Evolutionary conservation across 64 coral and sea anemone genomes (phyloP).

Genomic region (Stylophora pistillata): DNA sequence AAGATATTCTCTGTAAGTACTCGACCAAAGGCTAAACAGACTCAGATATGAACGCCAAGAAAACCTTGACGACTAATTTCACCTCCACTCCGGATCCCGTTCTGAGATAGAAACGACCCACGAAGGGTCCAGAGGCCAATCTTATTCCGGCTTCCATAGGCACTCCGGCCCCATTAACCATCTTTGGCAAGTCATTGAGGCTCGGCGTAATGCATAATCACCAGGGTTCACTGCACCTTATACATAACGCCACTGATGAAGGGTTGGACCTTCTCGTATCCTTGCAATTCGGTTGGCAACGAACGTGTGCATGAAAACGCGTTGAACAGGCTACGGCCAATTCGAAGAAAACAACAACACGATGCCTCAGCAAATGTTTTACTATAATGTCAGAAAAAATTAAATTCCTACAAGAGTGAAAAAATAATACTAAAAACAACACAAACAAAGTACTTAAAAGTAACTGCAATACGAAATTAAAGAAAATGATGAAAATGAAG

Average conservation of each 20-base stretch:
- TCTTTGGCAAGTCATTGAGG: slow-evolving; percentile 17
- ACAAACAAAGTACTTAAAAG: too few relatives aligned
- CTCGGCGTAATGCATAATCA: slow-evolving; percentile 43
- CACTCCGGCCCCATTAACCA: slow-evolving; percentile 56
- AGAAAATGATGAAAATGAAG: too few relatives aligned
- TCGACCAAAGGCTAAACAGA: background rate
- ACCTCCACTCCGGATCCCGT: slow-evolving; percentile 60
- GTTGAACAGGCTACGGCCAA: too few relatives aligned
- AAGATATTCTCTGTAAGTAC: background rate
- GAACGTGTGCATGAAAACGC: too few relatives aligned
- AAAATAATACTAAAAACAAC: too few relatives aligned
- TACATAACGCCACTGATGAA: slow-evolving; percentile 61
- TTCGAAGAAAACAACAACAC: too few relatives aligned
- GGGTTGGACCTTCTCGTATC: slow-evolving; percentile 60
- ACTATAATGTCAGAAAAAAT: too few relatives aligned
- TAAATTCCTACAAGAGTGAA: too few relatives aligned
- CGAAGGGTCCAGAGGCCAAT: slow-evolving; percentile 52
- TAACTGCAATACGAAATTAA: too few relatives aligned
- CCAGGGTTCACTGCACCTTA: slow-evolving; percentile 54
- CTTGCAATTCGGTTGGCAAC: slow-evolving; percentile 64
- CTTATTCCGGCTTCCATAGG: slow-evolving; percentile 38
- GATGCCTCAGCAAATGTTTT: too few relatives aligned
- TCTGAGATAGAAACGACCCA: slow-evolving; percentile 32
- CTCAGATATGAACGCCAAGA: background rate
- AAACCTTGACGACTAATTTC: slow-evolving; percentile 19